These are phyloP conservation scores for Lepus americanus DNA, from an alignment of 2,113 vertebrate genomes.

Conservation along the genomic window DNA sequence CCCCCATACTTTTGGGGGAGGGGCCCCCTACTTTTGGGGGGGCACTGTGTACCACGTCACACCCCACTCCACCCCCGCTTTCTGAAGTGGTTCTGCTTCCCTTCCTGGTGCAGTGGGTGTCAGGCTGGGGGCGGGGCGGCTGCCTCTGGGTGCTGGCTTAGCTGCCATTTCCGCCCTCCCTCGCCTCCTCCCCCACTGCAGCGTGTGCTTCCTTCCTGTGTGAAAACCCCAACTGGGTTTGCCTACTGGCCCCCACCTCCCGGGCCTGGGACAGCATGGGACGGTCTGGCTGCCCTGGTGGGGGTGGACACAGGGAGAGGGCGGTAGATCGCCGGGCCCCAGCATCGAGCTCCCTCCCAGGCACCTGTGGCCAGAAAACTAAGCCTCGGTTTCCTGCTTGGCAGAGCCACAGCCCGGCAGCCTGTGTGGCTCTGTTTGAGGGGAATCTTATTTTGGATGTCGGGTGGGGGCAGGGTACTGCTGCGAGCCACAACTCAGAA, in stretches of 20 bases:
- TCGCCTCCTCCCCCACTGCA: constrained; percentile 64
- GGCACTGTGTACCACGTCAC: neutral
- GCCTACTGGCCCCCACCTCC: neutral
- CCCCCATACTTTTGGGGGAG: neutral
- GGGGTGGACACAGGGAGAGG: neutral
- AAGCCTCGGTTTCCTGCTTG: constrained; percentile 17
- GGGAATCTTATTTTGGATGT: neutral
- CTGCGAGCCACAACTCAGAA: neutral
- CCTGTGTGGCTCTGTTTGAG: neutral
- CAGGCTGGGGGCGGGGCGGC: neutral
- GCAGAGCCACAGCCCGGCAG: constrained; percentile 7
- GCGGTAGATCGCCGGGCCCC: fast-evolving
- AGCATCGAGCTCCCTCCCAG: neutral
- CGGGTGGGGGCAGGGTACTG: neutral
- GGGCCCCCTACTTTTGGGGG: neutral
- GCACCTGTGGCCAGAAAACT: neutral
- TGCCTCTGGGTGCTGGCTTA: constrained; percentile 69
- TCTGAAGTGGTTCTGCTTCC: neutral
- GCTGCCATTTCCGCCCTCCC: constrained; percentile 73
- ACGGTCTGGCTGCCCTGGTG: neutral
- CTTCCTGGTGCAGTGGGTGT: neutral
- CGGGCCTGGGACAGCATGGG: neutral
- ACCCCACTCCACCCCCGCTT: neutral
- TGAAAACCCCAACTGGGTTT: constrained; percentile 62
- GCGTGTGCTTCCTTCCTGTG: constrained; percentile 81